Base-by-base conservation (phyloP, 1,140 invertebrate species). In the Drosophila nannoptera region DNA sequence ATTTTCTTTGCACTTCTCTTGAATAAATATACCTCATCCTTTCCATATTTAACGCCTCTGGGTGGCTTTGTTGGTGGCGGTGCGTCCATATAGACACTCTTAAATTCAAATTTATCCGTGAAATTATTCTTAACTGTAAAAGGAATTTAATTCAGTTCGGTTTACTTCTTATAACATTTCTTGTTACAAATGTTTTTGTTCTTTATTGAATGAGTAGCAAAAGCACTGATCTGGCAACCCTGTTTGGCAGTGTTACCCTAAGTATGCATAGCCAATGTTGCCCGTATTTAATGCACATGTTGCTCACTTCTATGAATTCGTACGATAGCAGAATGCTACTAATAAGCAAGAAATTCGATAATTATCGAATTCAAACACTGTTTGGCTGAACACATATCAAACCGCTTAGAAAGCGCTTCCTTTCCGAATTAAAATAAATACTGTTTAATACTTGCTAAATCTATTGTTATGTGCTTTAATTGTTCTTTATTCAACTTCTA, bases 1-100 rank as follows among this genome's bases (percentile, higher is more conserved):
- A 56, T 4, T 31, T 50, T 61, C 75, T 60, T 65, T 33, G 54
- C 31, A 36, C 14, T 35, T 16, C 40, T 49, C 16, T 73, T 73
- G 49, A 60, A 54, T 32, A 42, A 66, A 67, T 75, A 91, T 92
- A 95, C 95, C 77, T 94, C 94, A 92, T 96, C 95, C 91, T 95
- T 95, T 14, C 93, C 92, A 77, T 94, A 93, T 91, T 96, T 96
- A 43, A 95, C 93, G 12, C 94, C 94, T 77, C 95, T 91, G 2
- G 95, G 95, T 83, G 95, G 95, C 90, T 96, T 96, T 38, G 94
- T 92, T 33, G 95, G 95, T 60, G 94, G 94, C 46, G 81, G 81
- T 11, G 74, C 61, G 53, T 86, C 81, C 81, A 86, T 86, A 53
- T 56, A 69, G 55, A 75, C 54, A 46, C 29, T 9, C 4, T 81